phyloP scores from a whole-genome alignment of 2,888 invertebrate species.

The Ormyrus thymus region DNA sequence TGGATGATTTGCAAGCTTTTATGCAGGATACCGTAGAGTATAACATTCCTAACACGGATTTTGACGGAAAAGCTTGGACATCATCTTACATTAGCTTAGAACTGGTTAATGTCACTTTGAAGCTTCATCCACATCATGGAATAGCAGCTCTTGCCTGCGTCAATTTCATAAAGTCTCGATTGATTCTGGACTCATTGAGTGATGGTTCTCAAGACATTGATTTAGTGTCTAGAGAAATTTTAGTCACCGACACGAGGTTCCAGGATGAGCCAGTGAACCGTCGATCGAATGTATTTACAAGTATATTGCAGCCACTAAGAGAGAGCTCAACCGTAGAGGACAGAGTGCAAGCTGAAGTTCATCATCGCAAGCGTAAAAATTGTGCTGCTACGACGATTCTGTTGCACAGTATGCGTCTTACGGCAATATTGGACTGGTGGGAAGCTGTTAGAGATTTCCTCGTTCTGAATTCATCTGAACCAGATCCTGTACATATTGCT shows the following conservation, averaged over 20 bases:
- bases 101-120: conserved; percentile 89
- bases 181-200: conserved; percentile 90
- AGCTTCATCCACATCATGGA: conserved; percentile 79
- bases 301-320: conserved; percentile 89
- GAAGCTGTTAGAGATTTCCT: conserved; percentile 89
- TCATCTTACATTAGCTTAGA: conserved; percentile 88
- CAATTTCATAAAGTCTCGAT: conserved; percentile 92
- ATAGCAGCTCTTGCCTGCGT: conserved; percentile 85
- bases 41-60: conserved; percentile 50
- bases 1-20: conserved; percentile 79
- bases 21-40: conserved; percentile 65
- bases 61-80: conserved; percentile 81
- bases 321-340: conserved; percentile 74
- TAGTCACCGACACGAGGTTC: conserved; percentile 86
- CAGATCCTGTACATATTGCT: conserved; percentile 64
- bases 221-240: conserved; percentile 92
- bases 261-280: conserved; percentile 81
- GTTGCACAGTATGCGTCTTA: conserved; percentile 94
- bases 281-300: conserved; percentile 90
- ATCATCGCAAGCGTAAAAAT: conserved; percentile 82
- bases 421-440: conserved; percentile 96
- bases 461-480: conserved; percentile 74
- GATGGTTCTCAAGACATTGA: conserved; percentile 94
- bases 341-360: conserved; percentile 85
- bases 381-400: conserved; percentile 89